A percentile compares a stretch with the other conserved stretches of the same genome.
These are phyloP conservation scores for Digitonthophagus gazella DNA, from an alignment of 2,888 invertebrate genomes.

Conservation along the genomic window DNA sequence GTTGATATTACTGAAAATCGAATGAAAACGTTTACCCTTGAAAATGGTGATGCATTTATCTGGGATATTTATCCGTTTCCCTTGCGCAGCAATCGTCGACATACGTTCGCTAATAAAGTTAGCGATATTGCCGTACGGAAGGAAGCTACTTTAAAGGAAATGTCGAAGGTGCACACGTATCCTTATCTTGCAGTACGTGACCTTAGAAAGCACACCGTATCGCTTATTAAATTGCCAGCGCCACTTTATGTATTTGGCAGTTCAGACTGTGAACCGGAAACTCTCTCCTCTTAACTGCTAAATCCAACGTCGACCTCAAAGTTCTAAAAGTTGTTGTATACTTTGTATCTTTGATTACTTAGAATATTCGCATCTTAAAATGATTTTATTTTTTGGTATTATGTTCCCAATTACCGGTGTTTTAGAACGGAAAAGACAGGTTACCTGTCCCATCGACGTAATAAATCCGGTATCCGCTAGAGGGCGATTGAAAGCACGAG, in stretches of 20 bases:
- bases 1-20: background rate
- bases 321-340: too few species aligned
- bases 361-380: too few species aligned
- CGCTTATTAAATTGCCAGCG: slow-evolving; percentile 42
- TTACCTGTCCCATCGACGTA: slow-evolving; percentile 23
- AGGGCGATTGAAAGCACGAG: slow-evolving; percentile 40
- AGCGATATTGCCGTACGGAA: background rate
- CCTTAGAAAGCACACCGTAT: slow-evolving; percentile 33
- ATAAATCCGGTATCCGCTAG: slow-evolving; percentile 36
- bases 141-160: background rate
- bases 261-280: slow-evolving; percentile 29
- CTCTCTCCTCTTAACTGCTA: background rate
- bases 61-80: background rate
- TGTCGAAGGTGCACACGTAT: background rate
- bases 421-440: slow-evolving; percentile 1
- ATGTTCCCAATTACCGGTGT: background rate
- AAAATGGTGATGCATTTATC: background rate
- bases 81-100: slow-evolving; percentile 4
- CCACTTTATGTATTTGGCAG: slow-evolving; percentile 39
- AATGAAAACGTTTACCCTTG: background rate
- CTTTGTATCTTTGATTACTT: too few species aligned
- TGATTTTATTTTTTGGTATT: too few species aligned
- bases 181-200: slow-evolving; percentile 39
- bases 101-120: slow-evolving; percentile 13
- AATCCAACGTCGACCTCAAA: too few species aligned